A percentile compares a stretch with the other conserved stretches of the same genome.
These are phyloP conservation scores for Drosophila sp. DNA, from an alignment of 1,140 invertebrate species.

Conservation along the genomic window DNA sequence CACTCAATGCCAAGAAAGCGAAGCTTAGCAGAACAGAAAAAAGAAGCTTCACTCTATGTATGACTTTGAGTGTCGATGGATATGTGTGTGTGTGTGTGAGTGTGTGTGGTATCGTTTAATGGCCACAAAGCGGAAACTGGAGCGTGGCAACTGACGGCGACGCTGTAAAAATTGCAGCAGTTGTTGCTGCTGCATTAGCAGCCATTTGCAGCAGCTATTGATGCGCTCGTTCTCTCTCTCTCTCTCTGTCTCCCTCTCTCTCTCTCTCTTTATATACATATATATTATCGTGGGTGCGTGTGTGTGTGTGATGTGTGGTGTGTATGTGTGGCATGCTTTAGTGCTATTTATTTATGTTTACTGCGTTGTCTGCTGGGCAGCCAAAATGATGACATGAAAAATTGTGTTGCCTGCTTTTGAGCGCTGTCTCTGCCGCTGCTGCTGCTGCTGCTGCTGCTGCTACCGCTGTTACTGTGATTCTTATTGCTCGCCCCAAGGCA, in stretches of 20 bases:
- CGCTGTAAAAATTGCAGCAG: slow-evolving; percentile 61
- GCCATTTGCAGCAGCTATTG: slow-evolving; percentile 78
- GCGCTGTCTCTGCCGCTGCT: slow-evolving; percentile 41
- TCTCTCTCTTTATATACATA: background rate
- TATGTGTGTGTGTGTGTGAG: slow-evolving; percentile 38
- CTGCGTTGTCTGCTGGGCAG: slow-evolving; percentile 44
- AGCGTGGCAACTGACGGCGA: slow-evolving; percentile 67
- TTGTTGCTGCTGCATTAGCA: slow-evolving; percentile 76
- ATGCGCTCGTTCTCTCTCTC: slow-evolving; percentile 24
- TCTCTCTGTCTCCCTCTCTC: background rate
- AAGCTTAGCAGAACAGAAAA: background rate
- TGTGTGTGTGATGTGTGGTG: background rate
- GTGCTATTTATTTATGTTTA: slow-evolving; percentile 82
- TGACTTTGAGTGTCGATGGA: background rate
- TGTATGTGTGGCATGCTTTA: slow-evolving; percentile 37
- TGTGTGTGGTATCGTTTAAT: slow-evolving; percentile 63
- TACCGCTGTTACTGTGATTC: slow-evolving; percentile 28
- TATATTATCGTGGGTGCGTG: too few relatives aligned
- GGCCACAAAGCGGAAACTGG: slow-evolving; percentile 80
- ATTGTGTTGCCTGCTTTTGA: slow-evolving; percentile 74
- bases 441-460: slow-evolving; percentile 1
- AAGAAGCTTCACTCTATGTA: background rate
- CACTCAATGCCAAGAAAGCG: slow-evolving; percentile 20
- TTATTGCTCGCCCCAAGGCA: slow-evolving; percentile 34
- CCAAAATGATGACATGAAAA: slow-evolving; percentile 79